Evolutionary conservation across 2,113 vertebrate species (phyloP).

Genomic region (Coptodon bakossiorum): DNA sequence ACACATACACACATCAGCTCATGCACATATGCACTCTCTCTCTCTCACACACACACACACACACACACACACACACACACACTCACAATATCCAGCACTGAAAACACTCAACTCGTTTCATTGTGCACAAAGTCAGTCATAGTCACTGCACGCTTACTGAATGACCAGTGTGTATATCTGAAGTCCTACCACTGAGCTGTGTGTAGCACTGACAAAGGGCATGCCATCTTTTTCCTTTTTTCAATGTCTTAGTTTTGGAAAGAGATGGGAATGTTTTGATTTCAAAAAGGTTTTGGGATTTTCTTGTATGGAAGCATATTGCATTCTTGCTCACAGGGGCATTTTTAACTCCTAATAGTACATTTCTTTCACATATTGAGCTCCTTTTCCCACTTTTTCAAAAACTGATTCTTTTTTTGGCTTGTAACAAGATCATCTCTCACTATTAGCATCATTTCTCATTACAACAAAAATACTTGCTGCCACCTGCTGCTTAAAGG

Average conservation of each 20-base stretch:
- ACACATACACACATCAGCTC: neutral
- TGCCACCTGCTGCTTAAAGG: neutral
- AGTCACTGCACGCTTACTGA: conserved; percentile 59
- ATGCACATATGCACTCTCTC: neutral
- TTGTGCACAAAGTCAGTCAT: conserved; percentile 51
- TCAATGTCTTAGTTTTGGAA: conserved; percentile 32
- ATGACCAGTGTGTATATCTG: conserved; percentile 47
- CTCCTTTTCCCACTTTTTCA: neutral
- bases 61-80: neutral
- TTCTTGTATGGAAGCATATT: conserved; percentile 63
- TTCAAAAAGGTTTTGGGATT: conserved; percentile 31
- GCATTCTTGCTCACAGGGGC: conserved; percentile 17
- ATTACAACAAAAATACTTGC: neutral
- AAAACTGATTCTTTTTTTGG: neutral
- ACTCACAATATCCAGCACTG: neutral
- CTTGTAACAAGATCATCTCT: conserved; percentile 8
- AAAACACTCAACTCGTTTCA: conserved; percentile 19
- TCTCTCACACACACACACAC: neutral
- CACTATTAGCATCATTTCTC: neutral
- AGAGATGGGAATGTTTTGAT: conserved; percentile 46
- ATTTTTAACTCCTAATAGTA: neutral
- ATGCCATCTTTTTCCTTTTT: conserved; percentile 53
- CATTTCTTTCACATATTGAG: neutral
- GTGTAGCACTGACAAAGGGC: conserved; percentile 54
- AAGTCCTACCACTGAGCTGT: conserved; percentile 37